Base-by-base conservation (phyloP, 2,113 vertebrate genomes). In the Oreochromis niloticus region DNA sequence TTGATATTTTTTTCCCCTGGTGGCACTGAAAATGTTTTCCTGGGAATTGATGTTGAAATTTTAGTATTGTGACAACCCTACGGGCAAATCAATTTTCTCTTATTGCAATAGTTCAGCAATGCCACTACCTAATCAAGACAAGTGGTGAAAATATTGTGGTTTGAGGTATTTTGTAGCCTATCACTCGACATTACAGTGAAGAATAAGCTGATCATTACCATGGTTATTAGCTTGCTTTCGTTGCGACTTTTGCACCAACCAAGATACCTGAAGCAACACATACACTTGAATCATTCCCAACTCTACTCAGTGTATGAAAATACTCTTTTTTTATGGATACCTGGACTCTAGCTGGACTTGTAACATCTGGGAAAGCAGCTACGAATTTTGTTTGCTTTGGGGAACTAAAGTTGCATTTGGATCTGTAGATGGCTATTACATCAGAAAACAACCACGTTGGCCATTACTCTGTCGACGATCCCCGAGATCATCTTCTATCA, bases 201-300 rank as follows among this genome's bases (percentile, higher is more conserved):
- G 46, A 0, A 78, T 1, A 19, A 50, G 24, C 12, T 32, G 43
- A 0, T n/a, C 27, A 32, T 13, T 52, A 27, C 2, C 0, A 0
- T 11, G 22, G 7, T 46, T 46, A 46, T 46, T 73, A 46, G 39
- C 22, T 75, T 73, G 68, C 9, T 48, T 17, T 46, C 5, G 13
- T 24, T 27, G 39, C 8, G 2, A 73, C 41, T 46, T 24, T 4
- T 24, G 63, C 7, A 43, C 22, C 22, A 27, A 46, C 22, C 41
- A 22, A 46, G n/a, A 73, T 4, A 27, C 39, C 10, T n/a, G 73
- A 52, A 78, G 43, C 43, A 7, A 30, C 43, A 75, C 9, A n/a
- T 17, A 19, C 43, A 75, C 27, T 19, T 75, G 71, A 48, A 48
- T 75, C 16, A 36, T 41, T 39, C 34, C 63, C 19, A 50, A 78